Conservation (phyloP, 1,140 invertebrate species). For the Idris sp. region DNA sequence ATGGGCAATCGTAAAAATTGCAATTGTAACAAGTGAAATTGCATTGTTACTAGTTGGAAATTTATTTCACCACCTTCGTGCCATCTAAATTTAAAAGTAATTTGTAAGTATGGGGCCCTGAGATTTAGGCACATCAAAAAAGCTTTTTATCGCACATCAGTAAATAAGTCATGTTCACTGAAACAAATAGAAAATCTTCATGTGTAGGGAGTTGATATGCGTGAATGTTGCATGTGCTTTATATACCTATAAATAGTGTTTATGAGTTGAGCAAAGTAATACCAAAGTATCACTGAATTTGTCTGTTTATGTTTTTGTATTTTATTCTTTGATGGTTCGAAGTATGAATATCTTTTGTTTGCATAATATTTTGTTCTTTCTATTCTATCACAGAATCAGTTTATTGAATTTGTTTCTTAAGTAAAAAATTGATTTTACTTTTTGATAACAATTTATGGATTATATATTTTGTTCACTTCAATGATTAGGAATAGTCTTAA, state of each 20-base stretch:
- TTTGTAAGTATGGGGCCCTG: no score
- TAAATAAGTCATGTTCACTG: no score
- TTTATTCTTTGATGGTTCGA: conserved; percentile 74
- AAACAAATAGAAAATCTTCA: no score
- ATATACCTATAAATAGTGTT: conserved; percentile 77
- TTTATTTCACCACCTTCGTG: conserved; percentile 42
- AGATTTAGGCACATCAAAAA: no score
- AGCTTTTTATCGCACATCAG: no score
- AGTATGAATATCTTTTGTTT: conserved; percentile 34
- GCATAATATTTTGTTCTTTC: neutral
- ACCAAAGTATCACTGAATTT: conserved; percentile 68
- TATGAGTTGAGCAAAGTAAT: conserved; percentile 75
- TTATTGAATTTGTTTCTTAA: no score
- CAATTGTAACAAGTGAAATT: conserved; percentile 26
- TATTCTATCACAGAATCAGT: neutral
- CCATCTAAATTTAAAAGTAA: neutral
- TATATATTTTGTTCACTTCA: no score
- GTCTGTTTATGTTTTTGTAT: conserved; percentile 69
- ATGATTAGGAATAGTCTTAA: no score
- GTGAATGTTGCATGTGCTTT: no score
- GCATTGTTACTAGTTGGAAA: conserved; percentile 31
- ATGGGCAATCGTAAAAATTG: conserved; percentile 37
- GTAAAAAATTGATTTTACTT: no score
- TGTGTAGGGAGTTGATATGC: no score
- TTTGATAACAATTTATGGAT: no score